Base-by-base conservation (phyloP, 2,113 vertebrate species). In the Ceyx melanurus region DNA sequence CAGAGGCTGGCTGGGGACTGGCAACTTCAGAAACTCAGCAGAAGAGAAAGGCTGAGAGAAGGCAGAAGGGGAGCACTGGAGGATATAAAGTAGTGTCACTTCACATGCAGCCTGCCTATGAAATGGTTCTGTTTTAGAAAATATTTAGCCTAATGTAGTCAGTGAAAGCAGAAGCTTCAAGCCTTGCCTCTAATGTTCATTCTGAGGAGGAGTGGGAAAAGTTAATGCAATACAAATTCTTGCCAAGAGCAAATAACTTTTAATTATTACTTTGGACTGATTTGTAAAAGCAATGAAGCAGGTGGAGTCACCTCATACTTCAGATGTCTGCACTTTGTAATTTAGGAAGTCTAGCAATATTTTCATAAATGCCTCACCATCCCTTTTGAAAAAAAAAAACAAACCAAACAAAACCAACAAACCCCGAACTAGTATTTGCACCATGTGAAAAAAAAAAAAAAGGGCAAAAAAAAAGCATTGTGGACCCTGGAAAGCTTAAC, bases 201-300 rank as follows among this genome's bases (percentile, higher is more conserved):
- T 88, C 76, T n/a, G 45, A 88, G 82, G 43, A 91, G 83, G 86
- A 89, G 81, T 82, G 81, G 91, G 90, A 92, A 87, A 92, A 94
- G 81, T 57, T 89, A 96, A 90, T 58, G 74, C 70, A 80, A 93
- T 94, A 94, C 92, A 92, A 95, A 95, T 92, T 87, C 82, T 82
- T 92, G 87, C 91, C 43, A 1, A 77, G 23, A 91, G 86, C 92
- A 72, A 90, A 80, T 70, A 29, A 29, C n/a, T 64, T 86, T 51
- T 95, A 95, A 95, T 96, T 94, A 96, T 84, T 95, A 95, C 87
- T 96, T 92, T 90, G 78, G 75, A 79, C 37, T 26, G 40, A 61
- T 94, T 85, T 82, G 56, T 73, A 95, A 89, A 56, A 84, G 75
- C 78, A 85, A 7, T 35, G 37, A 96, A 33, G 78, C 78, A 94